Percentiles rank a stretch among this genome's conserved stretches.
These are phyloP conservation scores for Takifugu rubripes DNA, from an alignment of 2,797 vertebrate species.

Conservation along the genomic window DNA sequence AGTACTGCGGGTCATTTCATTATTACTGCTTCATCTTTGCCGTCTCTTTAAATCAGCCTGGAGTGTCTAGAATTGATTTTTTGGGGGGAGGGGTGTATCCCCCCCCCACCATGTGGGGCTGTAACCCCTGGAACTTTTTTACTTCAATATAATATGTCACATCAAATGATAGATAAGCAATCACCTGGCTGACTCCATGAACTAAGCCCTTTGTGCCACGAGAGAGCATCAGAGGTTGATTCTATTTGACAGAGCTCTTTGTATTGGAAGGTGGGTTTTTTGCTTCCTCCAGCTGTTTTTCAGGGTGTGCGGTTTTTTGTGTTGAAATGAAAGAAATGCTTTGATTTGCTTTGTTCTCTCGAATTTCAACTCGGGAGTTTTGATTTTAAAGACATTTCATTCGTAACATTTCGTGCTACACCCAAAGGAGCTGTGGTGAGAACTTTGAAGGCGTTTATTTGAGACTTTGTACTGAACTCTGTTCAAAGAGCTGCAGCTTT, in stretches of 20 bases:
- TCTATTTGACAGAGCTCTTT: slow-evolving; percentile 23
- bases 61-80: slow-evolving; percentile 18
- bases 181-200: slow-evolving; percentile 40
- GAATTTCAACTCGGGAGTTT: slow-evolving; percentile 29
- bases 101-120: slow-evolving; percentile 9
- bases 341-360: slow-evolving; percentile 22
- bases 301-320: slow-evolving; percentile 5
- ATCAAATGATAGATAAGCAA: slow-evolving; percentile 14
- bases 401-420: slow-evolving; percentile 6
- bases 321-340: slow-evolving; percentile 38
- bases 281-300: background rate
- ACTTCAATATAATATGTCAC: slow-evolving; percentile 11
- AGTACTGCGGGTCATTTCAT: slow-evolving; percentile 30
- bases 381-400: slow-evolving; percentile 37
- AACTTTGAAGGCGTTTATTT: slow-evolving; percentile 33
- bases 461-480: slow-evolving; percentile 14
- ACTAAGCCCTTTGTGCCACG: slow-evolving; percentile 60
- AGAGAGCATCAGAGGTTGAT: slow-evolving; percentile 65
- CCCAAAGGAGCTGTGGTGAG: slow-evolving; percentile 31
- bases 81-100: no score
- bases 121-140: slow-evolving; percentile 16
- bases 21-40: slow-evolving; percentile 51
- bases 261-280: slow-evolving; percentile 14
- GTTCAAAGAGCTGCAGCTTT: slow-evolving; percentile 29
- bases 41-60: slow-evolving; percentile 50